These are phyloP conservation scores for Luscinia luscinia DNA, from an alignment of 2,797 vertebrate species.

Conservation along the genomic window DNA sequence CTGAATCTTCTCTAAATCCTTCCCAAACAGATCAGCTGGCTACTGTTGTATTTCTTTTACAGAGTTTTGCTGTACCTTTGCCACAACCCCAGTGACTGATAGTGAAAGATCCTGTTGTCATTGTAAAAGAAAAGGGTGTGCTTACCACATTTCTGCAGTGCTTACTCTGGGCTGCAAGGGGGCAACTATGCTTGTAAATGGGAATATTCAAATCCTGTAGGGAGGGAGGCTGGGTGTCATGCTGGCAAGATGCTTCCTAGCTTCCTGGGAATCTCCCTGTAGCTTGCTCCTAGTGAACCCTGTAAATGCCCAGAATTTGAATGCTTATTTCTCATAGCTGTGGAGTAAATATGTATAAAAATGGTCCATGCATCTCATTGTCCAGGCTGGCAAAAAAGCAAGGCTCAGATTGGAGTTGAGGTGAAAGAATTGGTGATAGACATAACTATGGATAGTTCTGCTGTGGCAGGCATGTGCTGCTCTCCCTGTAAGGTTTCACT, in stretches of 20 bases:
- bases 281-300: conserved; percentile 18
- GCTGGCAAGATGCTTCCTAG: background rate
- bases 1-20: background rate
- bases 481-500: background rate
- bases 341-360: conserved; percentile 57
- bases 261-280: background rate
- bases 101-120: background rate
- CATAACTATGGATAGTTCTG: background rate
- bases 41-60: background rate
- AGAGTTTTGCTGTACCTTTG: background rate
- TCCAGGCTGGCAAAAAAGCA: conserved; percentile 9
- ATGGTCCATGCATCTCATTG: conserved; percentile 64
- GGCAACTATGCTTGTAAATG: background rate
- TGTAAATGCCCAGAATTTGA: conserved; percentile 28
- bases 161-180: background rate
- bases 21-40: background rate
- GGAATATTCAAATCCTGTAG: background rate
- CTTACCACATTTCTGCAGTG: background rate
- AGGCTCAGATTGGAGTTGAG: background rate
- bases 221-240: background rate
- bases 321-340: conserved; percentile 20
- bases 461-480: background rate
- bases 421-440: conserved; percentile 20
- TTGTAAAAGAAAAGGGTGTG: background rate
- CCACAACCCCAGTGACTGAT: background rate